Evolutionary conservation across 1,140 invertebrate species (phyloP).

Genomic region (Capitella teleta): DNA sequence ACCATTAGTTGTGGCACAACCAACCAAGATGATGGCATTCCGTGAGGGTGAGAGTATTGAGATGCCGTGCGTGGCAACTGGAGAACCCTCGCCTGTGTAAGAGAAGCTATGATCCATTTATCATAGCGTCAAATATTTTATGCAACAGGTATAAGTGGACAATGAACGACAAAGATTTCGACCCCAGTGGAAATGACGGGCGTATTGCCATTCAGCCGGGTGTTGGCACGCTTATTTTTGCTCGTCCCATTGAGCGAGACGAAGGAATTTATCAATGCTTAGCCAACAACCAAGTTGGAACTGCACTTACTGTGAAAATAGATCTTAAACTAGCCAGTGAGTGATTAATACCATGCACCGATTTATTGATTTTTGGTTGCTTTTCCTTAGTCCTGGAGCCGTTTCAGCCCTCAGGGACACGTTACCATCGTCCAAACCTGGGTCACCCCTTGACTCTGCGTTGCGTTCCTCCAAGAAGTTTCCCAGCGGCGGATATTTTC

Average conservation of each 20-base stretch:
- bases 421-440: slow-evolving; percentile 4
- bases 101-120: not conserved
- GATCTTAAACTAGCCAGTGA: slow-evolving; percentile 9
- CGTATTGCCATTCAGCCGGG: slow-evolving; percentile 15
- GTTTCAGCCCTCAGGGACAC: slow-evolving; percentile 2
- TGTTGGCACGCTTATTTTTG: slow-evolving; percentile 15
- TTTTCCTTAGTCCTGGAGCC: not conserved
- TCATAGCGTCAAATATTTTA: not conserved
- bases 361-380: not conserved
- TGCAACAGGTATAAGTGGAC: slow-evolving; percentile 8
- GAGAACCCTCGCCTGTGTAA: slow-evolving; percentile 7
- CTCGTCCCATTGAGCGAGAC: slow-evolving; percentile 7
- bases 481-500: slow-evolving; percentile 23
- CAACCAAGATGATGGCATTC: slow-evolving; percentile 10
- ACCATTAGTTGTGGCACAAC: slow-evolving; percentile 6
- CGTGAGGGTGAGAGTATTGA: slow-evolving; percentile 11
- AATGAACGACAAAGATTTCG: slow-evolving; percentile 11
- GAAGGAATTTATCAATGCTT: slow-evolving; percentile 15
- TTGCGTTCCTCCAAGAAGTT: slow-evolving; percentile 28
- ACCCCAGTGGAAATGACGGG: slow-evolving; percentile 13
- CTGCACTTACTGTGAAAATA: slow-evolving; percentile 4
- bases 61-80: slow-evolving; percentile 11
- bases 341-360: not conserved
- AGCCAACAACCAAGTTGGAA: slow-evolving; percentile 11
- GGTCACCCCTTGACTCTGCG: slow-evolving; percentile 18